phyloP scores from a whole-genome alignment of 2,797 vertebrate genomes.

The Neopelma chrysocephalum region DNA sequence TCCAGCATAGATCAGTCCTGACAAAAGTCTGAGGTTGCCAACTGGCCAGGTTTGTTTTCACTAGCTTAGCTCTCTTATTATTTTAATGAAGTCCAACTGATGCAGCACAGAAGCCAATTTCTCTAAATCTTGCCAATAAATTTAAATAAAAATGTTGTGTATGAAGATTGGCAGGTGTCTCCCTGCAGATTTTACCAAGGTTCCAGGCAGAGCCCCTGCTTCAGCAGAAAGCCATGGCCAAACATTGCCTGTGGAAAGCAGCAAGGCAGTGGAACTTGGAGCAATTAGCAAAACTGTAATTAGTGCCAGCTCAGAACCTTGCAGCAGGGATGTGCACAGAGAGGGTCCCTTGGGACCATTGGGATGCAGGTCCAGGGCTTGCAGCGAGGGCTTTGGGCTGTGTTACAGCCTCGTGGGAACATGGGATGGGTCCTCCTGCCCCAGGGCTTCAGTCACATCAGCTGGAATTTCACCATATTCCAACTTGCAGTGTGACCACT shows the following conservation, averaged over 20 bases:
- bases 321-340: background rate
- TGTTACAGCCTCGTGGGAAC: accelerated
- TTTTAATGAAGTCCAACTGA: constrained; percentile 67
- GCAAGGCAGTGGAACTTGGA: background rate
- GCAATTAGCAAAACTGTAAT: constrained; percentile 36
- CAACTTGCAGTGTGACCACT: accelerated
- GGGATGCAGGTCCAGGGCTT: background rate
- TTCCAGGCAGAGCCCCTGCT: background rate
- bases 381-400: background rate
- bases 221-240: constrained; percentile 13
- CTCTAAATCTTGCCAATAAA: constrained; percentile 45
- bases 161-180: constrained; percentile 55
- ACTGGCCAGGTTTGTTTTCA: constrained; percentile 54
- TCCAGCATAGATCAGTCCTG: constrained; percentile 51
- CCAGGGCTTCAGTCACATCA: background rate
- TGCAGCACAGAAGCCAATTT: constrained; percentile 40
- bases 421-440: background rate
- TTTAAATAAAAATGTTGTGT: constrained; percentile 41
- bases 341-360: background rate
- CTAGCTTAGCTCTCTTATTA: constrained; percentile 54
- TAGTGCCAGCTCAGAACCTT: constrained; percentile 30
- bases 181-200: background rate
- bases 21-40: constrained; percentile 61
- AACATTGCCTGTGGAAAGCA: background rate
- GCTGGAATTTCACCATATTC: accelerated